Evolutionary conservation across 2,888 invertebrate genomes (phyloP), one percentile per base, ranked within the genome.

Genomic region (Amitus sp.): DNA sequence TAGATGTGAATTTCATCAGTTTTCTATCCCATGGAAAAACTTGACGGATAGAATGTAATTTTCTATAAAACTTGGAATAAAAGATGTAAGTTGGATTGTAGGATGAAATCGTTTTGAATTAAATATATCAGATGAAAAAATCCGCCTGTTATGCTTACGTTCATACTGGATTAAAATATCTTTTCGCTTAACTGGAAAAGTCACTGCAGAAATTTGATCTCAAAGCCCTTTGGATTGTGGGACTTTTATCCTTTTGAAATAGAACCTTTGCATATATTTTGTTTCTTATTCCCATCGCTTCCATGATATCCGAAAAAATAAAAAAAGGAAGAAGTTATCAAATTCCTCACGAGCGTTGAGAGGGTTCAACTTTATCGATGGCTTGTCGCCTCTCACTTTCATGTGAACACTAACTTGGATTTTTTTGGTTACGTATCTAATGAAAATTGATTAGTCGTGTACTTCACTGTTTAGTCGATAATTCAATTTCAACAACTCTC

Each of bases 301-400:
- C 49, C 52, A 42, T 49, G 33, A 63, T 51, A 56, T 52, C 48
- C 51, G 60, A 53, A 56, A 60, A 60, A 64, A 60, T 30, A 45
- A 56, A 57, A 62, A 48, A 51, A 47, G 43, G 12, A 42, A 52
- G 27, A 46, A 56, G 20, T 49, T 50, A 40, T 45, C 30, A 47
- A 53, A 34, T 54, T 65, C 60, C 46, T 40, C 39, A 53, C 47
- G 49, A 56, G 55, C 52, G 51, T 51, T 55, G 49, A 49, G 55
- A 62, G 58, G 55, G 58, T 62, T 65, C 52, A 52, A 51, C 57
- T 61, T 48, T 48, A 42, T 33, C 54, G 54, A 65, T 65, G 58
- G 46, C 49, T 54, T 65, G n/a, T n/a, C n/a, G n/a, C n/a, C n/a
- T n/a, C n/a, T n/a, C n/a, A 53, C 64, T 65, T 65, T 65, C 58